Evolutionary conservation across 2,797 vertebrate genomes (phyloP).

Genomic region (Momotus momota): DNA sequence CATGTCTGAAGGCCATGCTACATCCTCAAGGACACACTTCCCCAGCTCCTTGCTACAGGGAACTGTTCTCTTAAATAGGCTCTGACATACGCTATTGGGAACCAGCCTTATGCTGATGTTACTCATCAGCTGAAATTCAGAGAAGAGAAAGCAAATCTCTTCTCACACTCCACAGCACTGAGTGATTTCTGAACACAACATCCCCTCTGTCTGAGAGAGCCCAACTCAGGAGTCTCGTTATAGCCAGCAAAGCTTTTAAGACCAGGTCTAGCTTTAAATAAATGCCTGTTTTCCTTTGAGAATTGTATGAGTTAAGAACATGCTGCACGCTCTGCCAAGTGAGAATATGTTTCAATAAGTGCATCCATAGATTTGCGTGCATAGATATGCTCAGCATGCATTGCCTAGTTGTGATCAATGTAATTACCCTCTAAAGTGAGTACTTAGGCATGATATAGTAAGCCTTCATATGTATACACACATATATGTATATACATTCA

Average conservation of each 20-base stretch:
- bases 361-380: not conserved
- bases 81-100: not conserved
- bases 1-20: not conserved
- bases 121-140: not conserved
- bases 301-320: not conserved
- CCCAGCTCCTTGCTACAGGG: not conserved
- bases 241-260: constrained; percentile 55
- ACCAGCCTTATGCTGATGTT: not conserved
- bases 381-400: not conserved
- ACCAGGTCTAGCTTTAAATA: constrained; percentile 49
- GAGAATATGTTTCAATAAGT: not conserved
- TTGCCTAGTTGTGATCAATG: not conserved
- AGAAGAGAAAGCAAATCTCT: not conserved
- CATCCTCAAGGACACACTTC: not conserved
- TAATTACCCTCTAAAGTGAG: not conserved
- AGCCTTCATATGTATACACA: not conserved
- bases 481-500: not conserved
- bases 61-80: not conserved
- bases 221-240: constrained; percentile 7
- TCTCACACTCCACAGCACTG: not conserved
- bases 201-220: not conserved
- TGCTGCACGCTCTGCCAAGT: not conserved
- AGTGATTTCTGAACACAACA: constrained; percentile 2
- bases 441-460: not conserved
- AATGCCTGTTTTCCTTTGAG: constrained; percentile 25